These are phyloP conservation scores for Plebejus anna DNA, from an alignment of 2,888 invertebrate species.

Conservation along the genomic window DNA sequence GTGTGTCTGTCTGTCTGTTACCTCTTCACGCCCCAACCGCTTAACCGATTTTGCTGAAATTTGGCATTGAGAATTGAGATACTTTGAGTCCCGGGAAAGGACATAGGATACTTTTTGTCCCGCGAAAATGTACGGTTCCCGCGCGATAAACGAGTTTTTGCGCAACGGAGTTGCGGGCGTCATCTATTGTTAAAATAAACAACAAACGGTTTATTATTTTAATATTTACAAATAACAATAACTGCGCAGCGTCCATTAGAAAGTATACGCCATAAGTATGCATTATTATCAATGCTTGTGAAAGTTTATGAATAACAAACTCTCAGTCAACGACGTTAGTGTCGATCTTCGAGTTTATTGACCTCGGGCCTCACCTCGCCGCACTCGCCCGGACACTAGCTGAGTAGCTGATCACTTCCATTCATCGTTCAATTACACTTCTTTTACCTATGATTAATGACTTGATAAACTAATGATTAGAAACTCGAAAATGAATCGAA, in stretches of 20 bases:
- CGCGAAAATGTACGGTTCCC: too few relatives aligned
- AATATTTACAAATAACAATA: constrained; percentile 15
- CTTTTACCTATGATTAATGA: constrained; percentile 26
- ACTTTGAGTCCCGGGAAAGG: too few relatives aligned
- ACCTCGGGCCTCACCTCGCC: constrained; percentile 45
- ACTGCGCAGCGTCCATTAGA: constrained; percentile 21
- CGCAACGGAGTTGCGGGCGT: too few relatives aligned
- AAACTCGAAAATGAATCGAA: constrained; percentile 2
- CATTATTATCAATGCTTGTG: constrained; percentile 39
- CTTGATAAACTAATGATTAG: background rate
- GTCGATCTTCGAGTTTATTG: constrained; percentile 50
- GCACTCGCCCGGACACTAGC: constrained; percentile 45
- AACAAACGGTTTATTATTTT: constrained; percentile 18
- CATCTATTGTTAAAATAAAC: background rate
- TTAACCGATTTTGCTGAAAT: too few relatives aligned
- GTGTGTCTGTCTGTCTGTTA: too few relatives aligned
- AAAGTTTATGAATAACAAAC: constrained; percentile 46
- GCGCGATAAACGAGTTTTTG: too few relatives aligned
- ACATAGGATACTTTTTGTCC: too few relatives aligned
- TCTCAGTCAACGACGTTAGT: constrained; percentile 47
- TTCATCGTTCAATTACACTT: constrained; percentile 40
- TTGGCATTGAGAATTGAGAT: too few relatives aligned
- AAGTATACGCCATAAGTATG: constrained; percentile 33
- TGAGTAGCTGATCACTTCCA: constrained; percentile 42
- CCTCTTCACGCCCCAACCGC: too few relatives aligned